Evolutionary conservation across 2,888 invertebrate genomes (phyloP).

Genomic region (Gisinianus flammeolus): DNA sequence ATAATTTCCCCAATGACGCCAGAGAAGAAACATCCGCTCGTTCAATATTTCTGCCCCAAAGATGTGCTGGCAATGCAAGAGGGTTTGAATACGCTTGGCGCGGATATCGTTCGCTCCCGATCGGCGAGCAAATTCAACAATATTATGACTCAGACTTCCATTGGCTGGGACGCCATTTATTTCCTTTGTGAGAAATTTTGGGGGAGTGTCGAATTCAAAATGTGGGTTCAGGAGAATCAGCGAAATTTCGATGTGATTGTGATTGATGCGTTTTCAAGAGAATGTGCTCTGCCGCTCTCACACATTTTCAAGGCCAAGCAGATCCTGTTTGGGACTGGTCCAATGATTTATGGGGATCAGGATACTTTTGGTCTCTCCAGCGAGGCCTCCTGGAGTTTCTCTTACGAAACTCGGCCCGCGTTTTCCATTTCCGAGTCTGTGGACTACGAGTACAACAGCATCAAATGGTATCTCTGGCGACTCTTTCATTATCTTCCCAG

Average conservation of each 20-base stretch:
- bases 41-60: conserved; percentile 7
- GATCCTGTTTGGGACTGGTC: not conserved
- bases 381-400: not conserved
- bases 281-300: conserved; percentile 6
- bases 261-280: not conserved
- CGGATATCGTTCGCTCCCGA: not conserved
- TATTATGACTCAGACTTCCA: too few species aligned
- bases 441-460: not conserved
- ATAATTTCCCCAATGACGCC: not conserved
- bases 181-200: not conserved
- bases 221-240: not conserved
- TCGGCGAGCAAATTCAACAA: not conserved
- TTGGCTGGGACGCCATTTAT: not conserved
- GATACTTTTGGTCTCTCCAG: not conserved
- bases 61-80: not conserved
- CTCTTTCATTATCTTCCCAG: not conserved
- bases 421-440: not conserved
- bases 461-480: not conserved
- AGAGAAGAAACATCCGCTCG: not conserved
- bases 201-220: not conserved
- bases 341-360: not conserved
- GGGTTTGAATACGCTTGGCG: not conserved
- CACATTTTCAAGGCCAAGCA: not conserved
- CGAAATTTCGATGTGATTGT: conserved; percentile 3
- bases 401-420: not conserved